These are phyloP conservation scores for Metaphire vulgaris DNA, from an alignment of 1,140 invertebrate species.

Conservation along the genomic window DNA sequence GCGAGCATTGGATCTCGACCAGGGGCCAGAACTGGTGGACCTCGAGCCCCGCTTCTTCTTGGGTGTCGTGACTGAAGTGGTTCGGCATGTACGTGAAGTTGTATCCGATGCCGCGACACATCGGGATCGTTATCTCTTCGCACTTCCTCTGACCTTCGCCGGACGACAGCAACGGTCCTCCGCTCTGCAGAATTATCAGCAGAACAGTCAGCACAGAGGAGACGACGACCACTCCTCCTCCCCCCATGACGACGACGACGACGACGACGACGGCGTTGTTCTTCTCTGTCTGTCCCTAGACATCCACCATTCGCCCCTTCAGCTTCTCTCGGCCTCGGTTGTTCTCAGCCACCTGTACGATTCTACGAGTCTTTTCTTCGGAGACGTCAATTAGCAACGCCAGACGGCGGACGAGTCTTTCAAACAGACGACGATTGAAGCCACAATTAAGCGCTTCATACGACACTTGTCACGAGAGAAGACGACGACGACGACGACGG, in stretches of 20 bases:
- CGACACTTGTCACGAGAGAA: neutral
- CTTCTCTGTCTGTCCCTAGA: neutral
- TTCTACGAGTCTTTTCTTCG: neutral
- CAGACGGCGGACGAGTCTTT: neutral
- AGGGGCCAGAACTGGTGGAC: constrained; percentile 52
- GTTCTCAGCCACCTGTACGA: neutral
- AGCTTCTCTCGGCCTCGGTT: neutral
- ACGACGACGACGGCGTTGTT: neutral
- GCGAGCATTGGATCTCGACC: constrained; percentile 42
- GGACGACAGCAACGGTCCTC: no score
- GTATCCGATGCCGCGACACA: constrained; percentile 52
- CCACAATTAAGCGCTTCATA: neutral
- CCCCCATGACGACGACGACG: constrained; percentile 22
- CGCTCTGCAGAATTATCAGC: no score
- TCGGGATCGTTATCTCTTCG: constrained; percentile 51
- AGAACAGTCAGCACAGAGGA: neutral
- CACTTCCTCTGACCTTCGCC: constrained; percentile 31
- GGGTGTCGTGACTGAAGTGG: constrained; percentile 52
- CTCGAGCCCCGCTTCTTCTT: constrained; percentile 41
- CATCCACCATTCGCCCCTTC: neutral
- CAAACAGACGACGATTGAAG: neutral
- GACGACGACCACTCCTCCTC: neutral
- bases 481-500: neutral
- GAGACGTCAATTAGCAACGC: neutral
- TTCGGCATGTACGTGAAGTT: constrained; percentile 53